Base-by-base conservation (phyloP, 2,113 vertebrate species). In the Alaudala cheleensis region DNA sequence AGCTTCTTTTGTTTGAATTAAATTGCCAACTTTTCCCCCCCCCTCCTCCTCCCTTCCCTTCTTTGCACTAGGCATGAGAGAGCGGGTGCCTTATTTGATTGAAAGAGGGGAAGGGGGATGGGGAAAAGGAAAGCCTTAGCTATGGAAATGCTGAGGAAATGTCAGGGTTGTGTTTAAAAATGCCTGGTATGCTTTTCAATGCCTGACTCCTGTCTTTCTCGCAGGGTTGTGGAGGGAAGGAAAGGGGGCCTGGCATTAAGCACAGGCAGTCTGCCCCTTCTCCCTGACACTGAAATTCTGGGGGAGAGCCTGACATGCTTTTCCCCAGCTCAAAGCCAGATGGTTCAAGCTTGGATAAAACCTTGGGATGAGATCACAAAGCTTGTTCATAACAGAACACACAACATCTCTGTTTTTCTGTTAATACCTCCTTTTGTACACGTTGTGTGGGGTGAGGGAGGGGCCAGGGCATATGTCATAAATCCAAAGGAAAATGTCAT, bases 1-100 rank as follows among this genome's bases (percentile, higher is more conserved):
- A 98, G 98, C 97, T 98, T 98, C 97, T 97, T 98, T 98, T 98
- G 98, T 98, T 98, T 98, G 97, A 98, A 98, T 98, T 98, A 98
- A 98, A 98, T 98, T 98, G 98, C 98, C 97, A 98, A 98, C 98
- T 98, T 98, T 97, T 49, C 95, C 54, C 39, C 77, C 77, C 65
- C 17, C 58, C 57, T 47, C 72, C 72, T 21, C 66, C 72, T 21
- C 66, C 81, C 76, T 77, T 96, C 91, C 97, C 96, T 97, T 92
- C 97, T 97, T 97, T 97, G 97, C 97, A 85, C 84, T 93, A 97
- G 88, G 97, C 96, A 93, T 95, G 96, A 97, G 97, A 97, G 98
- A 97, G 97, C 91, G 90, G 96, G 97, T 97, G 97, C 97, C 96
- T 95, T 97, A 97, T 98, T 98, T 97, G 97, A 98, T 97, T 96